Conservation (phyloP, 2,888 invertebrate genomes). For the Drepana falcataria region DNA sequence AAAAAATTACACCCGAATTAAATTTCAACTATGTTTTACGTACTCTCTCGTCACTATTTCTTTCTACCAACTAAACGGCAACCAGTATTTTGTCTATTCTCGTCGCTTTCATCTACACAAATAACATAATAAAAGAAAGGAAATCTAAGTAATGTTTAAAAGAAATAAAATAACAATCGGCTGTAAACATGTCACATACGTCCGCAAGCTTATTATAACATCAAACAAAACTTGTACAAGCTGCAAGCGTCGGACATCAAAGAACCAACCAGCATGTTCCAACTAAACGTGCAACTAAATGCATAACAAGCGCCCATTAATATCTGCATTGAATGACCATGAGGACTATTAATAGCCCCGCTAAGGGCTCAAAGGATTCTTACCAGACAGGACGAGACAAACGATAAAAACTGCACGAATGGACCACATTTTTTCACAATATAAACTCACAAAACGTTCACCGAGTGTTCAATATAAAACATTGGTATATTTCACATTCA, state of each 20-base stretch:
- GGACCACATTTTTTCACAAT: slow-evolving; percentile 55
- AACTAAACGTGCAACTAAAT: slow-evolving; percentile 5
- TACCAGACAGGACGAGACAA: slow-evolving; percentile 62
- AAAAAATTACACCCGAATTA: too few relatives aligned
- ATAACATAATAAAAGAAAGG: neutral
- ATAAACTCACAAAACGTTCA: slow-evolving; percentile 35
- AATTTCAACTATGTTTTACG: too few relatives aligned
- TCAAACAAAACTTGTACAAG: slow-evolving; percentile 21
- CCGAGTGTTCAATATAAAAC: slow-evolving; percentile 23
- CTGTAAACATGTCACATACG: slow-evolving; percentile 16
- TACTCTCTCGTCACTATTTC: too few relatives aligned
- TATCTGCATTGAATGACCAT: slow-evolving; percentile 61
- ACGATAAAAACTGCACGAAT: slow-evolving; percentile 47
- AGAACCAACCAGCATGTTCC: slow-evolving; percentile 32
- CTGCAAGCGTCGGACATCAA: slow-evolving; percentile 29
- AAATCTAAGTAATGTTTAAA: neutral
- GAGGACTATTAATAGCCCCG: slow-evolving; percentile 60
- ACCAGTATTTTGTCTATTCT: neutral
- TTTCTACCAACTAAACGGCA: too few relatives aligned
- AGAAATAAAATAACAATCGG: neutral
- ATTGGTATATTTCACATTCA: slow-evolving; percentile 20
- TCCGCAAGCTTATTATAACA: slow-evolving; percentile 28
- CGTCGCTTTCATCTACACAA: neutral
- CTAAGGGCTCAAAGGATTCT: slow-evolving; percentile 61
- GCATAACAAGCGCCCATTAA: slow-evolving; percentile 53